Evolutionary conservation across 2,888 invertebrate genomes (phyloP), one percentile per base, ranked within the genome.

Genomic region (Pseudococcus jackbeardsleyi): DNA sequence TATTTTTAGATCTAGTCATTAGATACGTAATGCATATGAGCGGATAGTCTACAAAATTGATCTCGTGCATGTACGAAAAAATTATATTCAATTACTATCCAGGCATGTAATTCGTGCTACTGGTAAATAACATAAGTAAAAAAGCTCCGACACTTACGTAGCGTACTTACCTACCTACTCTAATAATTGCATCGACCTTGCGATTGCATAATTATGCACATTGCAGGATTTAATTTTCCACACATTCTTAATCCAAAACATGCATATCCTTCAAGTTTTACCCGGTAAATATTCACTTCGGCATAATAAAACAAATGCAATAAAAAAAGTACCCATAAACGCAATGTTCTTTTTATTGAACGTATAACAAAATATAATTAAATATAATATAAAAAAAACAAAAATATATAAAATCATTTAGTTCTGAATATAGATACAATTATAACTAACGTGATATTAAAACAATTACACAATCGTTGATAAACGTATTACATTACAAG

Each of bases 361-460:
- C 79, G 79, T 82, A 42, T 42, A 82, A 82, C 79, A 82, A 82
- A 82, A 82, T 82, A 42, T 82, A 42, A 82, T 82, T 82, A 82
- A 82, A 19, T 19, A 19, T 17, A 42, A 39, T 39, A 39, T 39
- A 3, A 82, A 82, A 82, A 46, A 79, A 19, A 82, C 79, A 46
- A 46, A 46, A 15, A 39, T 46, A 46, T 46, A 82, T 19, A 82
- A 82, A 82, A 82, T 33, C 79, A 82, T 82, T 19, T 33, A 82
- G 79, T 82, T 17, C 46, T 46, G 46, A 42, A 82, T 82, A 42
- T 46, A 42, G 46, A 46, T 46, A 82, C 26, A 77, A 77, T 42
- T 39, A 72, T 26, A 15, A 82, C 79, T 82, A 46, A 82, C 26
- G 17, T 19, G 46, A 82, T 46, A 82, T 82, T 82, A 82, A 42